Evolutionary conservation across 64 coral and sea anemone genomes (phyloP), one percentile per base, ranked within the genome.

Genomic region (Montipora efflorescens): DNA sequence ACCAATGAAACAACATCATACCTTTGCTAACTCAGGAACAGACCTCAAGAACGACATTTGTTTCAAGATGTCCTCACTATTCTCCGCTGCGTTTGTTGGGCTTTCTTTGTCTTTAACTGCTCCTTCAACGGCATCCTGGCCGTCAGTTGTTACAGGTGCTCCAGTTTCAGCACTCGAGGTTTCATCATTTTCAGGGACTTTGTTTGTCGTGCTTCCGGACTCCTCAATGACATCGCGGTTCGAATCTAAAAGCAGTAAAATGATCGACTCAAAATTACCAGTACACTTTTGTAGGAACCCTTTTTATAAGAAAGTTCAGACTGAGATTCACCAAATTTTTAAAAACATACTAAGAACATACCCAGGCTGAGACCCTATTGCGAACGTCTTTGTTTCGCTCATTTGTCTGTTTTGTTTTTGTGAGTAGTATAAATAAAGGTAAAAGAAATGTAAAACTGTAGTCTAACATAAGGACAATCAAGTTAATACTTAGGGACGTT

Each of bases 151-250:
- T 92, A 59, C 59, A 66, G 82, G 46, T 79, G 82, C 62, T 47
- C 84, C 8, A 92, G 11, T 9, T 88, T 90, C 89, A 2, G 79
- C 21, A 14, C 87, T 87, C 48, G n/a, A 47, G 0, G 89, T 23
- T 19, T n/a, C 77, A 47, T 89, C 82, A 67, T 92, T 74, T 52
- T 67, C 83, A 7, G 66, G 5, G 6, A 7, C 72, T 77, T 84
- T 70, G n/a, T 21, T 21, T 18, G 23, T 16, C 4, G 90, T 62
- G 28, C 80, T 76, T 23, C 58, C 66, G 18, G 79, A 74, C 11
- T 94, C n/a, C 22, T 96, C 92, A 81, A 88, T 52, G 15, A 78
- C 50, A 77, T 95, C 84, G 15, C 76, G 81, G 16, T 90, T 80
- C 11, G 59, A 75, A 18, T 90, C 66, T 75, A 8, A n/a, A 48